These are phyloP conservation scores for Cololabis saira DNA, from an alignment of 2,113 vertebrate genomes.

Conservation along the genomic window DNA sequence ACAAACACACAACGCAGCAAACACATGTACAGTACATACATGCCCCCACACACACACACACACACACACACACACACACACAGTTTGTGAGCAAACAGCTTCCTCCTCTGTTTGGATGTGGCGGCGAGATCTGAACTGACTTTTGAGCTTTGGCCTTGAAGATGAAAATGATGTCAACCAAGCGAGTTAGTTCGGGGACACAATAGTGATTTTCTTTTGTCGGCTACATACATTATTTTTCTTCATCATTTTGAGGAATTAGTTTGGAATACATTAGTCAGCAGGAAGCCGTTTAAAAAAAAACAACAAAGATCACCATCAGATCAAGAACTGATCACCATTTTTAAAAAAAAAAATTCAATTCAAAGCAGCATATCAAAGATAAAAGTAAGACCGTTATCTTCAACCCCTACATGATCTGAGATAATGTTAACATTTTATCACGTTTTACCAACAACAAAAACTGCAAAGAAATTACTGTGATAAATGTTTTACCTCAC, in stretches of 20 bases:
- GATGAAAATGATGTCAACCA: slow-evolving; percentile 24
- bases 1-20: slow-evolving; percentile 39
- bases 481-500: too few relatives aligned
- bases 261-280: background rate
- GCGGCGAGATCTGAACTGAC: slow-evolving; percentile 27
- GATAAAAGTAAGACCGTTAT: too few relatives aligned
- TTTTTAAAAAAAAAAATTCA: too few relatives aligned
- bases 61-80: background rate
- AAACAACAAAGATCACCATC: too few relatives aligned
- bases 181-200: background rate
- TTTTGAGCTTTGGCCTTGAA: slow-evolving; percentile 2
- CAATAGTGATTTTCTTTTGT: background rate
- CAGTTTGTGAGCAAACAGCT: slow-evolving; percentile 32
- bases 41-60: too few relatives aligned
- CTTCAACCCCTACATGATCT: too few relatives aligned
- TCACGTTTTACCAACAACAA: too few relatives aligned
- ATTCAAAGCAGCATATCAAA: too few relatives aligned
- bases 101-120: slow-evolving; percentile 25
- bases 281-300: too few relatives aligned
- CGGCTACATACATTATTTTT: background rate
- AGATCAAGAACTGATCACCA: too few relatives aligned
- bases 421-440: too few relatives aligned
- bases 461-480: too few relatives aligned
- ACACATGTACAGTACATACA: slow-evolving; percentile 33
- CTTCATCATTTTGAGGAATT: background rate